Conservation (phyloP, 2,888 invertebrate genomes). For the Dascillus cervinus region DNA sequence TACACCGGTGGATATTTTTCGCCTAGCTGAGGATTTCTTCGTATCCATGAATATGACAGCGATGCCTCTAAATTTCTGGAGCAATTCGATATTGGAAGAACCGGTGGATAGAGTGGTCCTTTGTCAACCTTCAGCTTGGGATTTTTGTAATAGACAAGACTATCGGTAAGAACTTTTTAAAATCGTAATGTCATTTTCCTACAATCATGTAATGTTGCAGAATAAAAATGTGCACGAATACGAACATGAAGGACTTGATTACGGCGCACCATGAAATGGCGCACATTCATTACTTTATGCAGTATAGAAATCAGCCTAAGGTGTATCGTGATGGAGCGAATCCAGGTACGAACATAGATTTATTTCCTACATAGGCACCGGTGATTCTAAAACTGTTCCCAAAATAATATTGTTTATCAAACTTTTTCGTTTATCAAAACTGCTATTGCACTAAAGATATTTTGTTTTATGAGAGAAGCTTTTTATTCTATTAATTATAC, state of each 20-base stretch:
- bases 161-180: conserved; percentile 54
- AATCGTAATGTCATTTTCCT: conserved; percentile 9
- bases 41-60: conserved; percentile 80
- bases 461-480: too few species aligned
- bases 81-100: conserved; percentile 74
- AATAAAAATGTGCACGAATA: conserved; percentile 82
- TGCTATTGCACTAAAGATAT: too few species aligned
- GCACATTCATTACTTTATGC: conserved; percentile 81
- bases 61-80: conserved; percentile 84
- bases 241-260: conserved; percentile 77
- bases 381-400: too few species aligned
- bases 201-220: conserved; percentile 50
- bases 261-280: conserved; percentile 91
- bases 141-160: conserved; percentile 84
- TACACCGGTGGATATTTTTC: conserved; percentile 74
- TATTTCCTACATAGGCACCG: too few species aligned
- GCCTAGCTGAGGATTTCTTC: conserved; percentile 86
- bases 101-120: conserved; percentile 68
- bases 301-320: conserved; percentile 74
- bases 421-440: too few species aligned
- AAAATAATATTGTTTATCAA: too few species aligned
- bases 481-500: too few species aligned
- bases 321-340: conserved; percentile 88
- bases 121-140: conserved; percentile 91
- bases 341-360: too few species aligned